A percentile compares a stretch with the other conserved stretches of the same genome.
Evolutionary conservation across 2,888 invertebrate genomes (phyloP).

Genomic region (Nymphalis urticae): DNA sequence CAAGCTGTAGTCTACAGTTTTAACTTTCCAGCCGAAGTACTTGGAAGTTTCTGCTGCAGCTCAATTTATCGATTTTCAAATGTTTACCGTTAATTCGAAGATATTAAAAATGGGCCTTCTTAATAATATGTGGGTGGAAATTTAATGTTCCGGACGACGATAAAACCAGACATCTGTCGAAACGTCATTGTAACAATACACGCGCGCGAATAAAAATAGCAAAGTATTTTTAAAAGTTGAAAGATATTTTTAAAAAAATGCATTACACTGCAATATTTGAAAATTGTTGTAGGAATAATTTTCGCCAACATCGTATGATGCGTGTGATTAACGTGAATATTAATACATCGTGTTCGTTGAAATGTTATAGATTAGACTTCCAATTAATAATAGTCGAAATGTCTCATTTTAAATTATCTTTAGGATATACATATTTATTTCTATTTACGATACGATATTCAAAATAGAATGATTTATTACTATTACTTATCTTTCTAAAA

Average conservation of each 20-base stretch:
- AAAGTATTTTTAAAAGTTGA: neutral
- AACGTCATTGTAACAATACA: slow-evolving; percentile 17
- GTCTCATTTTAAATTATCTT: no score
- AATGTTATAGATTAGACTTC: no score
- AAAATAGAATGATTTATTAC: no score
- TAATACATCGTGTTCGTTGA: no score
- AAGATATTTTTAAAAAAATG: neutral
- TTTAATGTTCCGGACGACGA: slow-evolving; percentile 11
- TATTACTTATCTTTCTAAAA: no score
- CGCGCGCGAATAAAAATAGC: neutral
- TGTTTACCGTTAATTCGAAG: neutral
- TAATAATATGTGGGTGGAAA: slow-evolving; percentile 5
- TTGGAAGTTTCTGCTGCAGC: neutral
- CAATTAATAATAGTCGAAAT: no score
- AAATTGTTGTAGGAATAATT: no score
- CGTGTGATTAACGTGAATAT: no score
- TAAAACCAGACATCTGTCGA: slow-evolving; percentile 18
- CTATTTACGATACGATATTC: no score
- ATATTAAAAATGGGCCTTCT: slow-evolving; percentile 1
- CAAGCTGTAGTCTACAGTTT: no score
- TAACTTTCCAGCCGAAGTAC: neutral
- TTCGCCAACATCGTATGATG: no score
- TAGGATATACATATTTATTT: no score
- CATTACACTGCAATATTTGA: neutral
- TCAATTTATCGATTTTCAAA: neutral